phyloP scores from a whole-genome alignment of 2,888 invertebrate genomes.

The Lumbricus terrestris region DNA sequence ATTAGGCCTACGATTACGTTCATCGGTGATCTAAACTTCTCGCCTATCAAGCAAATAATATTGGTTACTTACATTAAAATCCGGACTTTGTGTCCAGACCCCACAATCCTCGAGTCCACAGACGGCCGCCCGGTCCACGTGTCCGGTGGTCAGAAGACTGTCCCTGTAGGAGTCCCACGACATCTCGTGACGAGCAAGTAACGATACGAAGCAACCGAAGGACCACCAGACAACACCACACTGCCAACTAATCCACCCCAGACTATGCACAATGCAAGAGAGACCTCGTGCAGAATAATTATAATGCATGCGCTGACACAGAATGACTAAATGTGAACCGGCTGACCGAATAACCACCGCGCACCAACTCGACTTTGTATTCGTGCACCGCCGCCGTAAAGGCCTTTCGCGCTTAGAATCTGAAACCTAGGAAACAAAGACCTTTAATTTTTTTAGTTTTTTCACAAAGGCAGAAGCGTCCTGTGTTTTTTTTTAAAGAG shows the following conservation, averaged over 20 bases:
- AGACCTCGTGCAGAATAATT: neutral
- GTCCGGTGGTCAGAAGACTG: constrained; percentile 28
- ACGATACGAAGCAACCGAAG: neutral
- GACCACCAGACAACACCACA: neutral
- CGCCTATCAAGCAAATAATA: too few species aligned
- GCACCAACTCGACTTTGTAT: neutral
- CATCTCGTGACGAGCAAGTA: constrained; percentile 7
- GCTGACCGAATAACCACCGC: neutral
- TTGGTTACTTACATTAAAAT: constrained; percentile 30
- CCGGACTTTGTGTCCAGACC: constrained; percentile 30
- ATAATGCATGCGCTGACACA: neutral
- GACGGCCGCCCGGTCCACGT: constrained; percentile 31
- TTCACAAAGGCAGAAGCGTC: neutral
- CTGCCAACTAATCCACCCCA: neutral
- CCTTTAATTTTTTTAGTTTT: neutral
- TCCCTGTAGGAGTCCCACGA: constrained; percentile 34
- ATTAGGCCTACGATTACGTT: too few species aligned
- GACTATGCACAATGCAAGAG: neutral
- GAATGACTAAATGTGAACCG: neutral
- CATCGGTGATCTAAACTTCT: too few species aligned
- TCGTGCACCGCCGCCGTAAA: neutral
- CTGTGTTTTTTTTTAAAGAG: neutral
- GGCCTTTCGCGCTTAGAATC: neutral
- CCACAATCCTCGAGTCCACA: constrained; percentile 29
- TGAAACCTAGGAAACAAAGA: neutral